phyloP scores from a whole-genome alignment of 2,888 invertebrate genomes.

The Phortica magna region DNA sequence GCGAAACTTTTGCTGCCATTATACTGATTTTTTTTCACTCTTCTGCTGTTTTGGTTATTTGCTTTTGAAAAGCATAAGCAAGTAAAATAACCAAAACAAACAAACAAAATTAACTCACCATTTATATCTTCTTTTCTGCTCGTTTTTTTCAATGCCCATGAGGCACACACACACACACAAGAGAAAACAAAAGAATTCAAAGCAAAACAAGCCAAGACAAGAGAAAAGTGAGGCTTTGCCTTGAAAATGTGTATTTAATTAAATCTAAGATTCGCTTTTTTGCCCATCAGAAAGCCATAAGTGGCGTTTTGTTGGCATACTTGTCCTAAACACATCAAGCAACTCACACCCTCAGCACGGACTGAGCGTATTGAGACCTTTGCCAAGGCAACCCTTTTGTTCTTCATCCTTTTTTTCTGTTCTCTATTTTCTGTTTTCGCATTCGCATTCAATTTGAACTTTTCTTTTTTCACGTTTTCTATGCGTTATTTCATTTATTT shows the following conservation, averaged over 20 bases:
- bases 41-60: no score
- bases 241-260: slow-evolving; percentile 24
- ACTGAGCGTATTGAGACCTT: no score
- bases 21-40: neutral
- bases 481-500: no score
- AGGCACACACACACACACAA: neutral
- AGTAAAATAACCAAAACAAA: neutral
- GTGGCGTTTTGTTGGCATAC: slow-evolving; percentile 15
- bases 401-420: no score
- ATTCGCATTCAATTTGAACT: no score
- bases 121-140: neutral
- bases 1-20: neutral
- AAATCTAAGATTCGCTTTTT: slow-evolving; percentile 21
- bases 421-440: no score
- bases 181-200: neutral
- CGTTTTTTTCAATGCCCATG: neutral
- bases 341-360: no score
- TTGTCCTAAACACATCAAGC: neutral
- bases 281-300: slow-evolving; percentile 26
- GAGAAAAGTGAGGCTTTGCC: neutral
- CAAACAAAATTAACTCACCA: neutral
- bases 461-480: no score
- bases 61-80: no score
- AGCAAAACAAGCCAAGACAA: neutral
- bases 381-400: no score